Base-by-base conservation (phyloP, 2,113 vertebrate species). In the Cynopterus brachyotis region DNA sequence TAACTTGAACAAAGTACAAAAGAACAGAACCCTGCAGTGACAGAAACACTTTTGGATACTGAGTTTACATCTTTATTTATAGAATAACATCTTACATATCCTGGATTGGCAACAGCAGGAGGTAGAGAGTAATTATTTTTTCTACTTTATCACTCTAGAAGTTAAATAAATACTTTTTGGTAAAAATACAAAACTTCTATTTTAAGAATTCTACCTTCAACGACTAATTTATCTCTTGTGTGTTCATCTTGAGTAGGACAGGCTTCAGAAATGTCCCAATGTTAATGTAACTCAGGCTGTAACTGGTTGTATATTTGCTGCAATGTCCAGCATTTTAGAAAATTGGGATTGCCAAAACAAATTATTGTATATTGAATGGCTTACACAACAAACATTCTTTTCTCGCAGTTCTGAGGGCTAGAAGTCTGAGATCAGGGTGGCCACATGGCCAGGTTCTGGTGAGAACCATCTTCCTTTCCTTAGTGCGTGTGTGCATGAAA, bases 171-270 rank as follows among this genome's bases (percentile, higher is more conserved):
- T 76, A 42, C 40, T 85, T 82, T 47, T 76, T 17, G 5, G 32
- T 92, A 84, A 89, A 92, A 92, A 84, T 57, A 15, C 5, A 87
- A 53, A 91, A 22, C 37, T 91, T 40, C 53, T 82, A 6, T 79
- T 57, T 85, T 86, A 83, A 82, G 55, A 78, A 42, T 81, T 82
- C 47, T 73, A 50, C 30, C 37, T 93, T 86, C 53, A 86, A 75
- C 32, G 70, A 70, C 35, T 75, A 50, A 57, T 64, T 70, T 86
- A 66, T 69, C 55, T 92, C 37, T 70, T 15, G 9, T 57, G 9
- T 2, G 8, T 66, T 89, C 62, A 80, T 24, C 16, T 30, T 53
- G 26, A 73, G 30, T 42, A 78, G 22, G 53, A 83, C 70, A 84
- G 64, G 66, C 19, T 79, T 91, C 30, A 37, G 64, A 73, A 79